Conservation (phyloP, 2,797 vertebrate species). For the Galagoides demidoff region DNA sequence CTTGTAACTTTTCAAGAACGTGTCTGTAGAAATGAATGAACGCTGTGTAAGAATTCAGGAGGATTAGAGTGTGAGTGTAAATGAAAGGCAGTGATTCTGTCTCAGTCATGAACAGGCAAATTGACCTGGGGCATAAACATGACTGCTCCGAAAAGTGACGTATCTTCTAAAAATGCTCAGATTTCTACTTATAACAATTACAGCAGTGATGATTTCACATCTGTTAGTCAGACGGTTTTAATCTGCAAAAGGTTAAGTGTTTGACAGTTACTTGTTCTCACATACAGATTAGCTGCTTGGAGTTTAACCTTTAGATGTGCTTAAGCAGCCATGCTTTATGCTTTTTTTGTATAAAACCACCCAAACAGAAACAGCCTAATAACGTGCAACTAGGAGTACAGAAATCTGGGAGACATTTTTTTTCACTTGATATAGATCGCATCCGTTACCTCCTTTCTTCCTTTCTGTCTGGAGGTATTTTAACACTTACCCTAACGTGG, state of each 20-base stretch:
- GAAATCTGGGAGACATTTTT: conserved; percentile 64
- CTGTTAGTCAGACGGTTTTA: conserved; percentile 86
- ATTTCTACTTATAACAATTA: conserved; percentile 85
- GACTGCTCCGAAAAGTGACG: conserved; percentile 75
- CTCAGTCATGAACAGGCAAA: conserved; percentile 62
- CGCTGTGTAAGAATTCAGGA: conserved; percentile 57
- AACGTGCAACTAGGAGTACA: conserved; percentile 73
- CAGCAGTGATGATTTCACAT: conserved; percentile 83
- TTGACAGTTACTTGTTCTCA: conserved; percentile 87
- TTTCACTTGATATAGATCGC: conserved; percentile 68
- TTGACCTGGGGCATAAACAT: conserved; percentile 82
- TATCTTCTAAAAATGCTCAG: conserved; percentile 80
- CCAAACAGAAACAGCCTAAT: conserved; percentile 83
- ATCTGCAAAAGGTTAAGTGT: conserved; percentile 88
- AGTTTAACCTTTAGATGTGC: conserved; percentile 86
- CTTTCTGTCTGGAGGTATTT: conserved; percentile 78
- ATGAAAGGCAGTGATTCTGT: conserved; percentile 77
- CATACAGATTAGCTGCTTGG: conserved; percentile 84
- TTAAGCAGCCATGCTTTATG: conserved; percentile 80
- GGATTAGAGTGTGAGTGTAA: conserved; percentile 62
- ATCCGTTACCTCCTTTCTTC: conserved; percentile 73
- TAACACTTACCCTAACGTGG: conserved; percentile 74
- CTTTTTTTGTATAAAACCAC: conserved; percentile 82
- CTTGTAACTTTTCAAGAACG: not conserved
- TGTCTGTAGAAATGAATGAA: not conserved